Base-by-base conservation (phyloP, 2,888 invertebrate genomes). In the Aleiodes leptofemur region DNA sequence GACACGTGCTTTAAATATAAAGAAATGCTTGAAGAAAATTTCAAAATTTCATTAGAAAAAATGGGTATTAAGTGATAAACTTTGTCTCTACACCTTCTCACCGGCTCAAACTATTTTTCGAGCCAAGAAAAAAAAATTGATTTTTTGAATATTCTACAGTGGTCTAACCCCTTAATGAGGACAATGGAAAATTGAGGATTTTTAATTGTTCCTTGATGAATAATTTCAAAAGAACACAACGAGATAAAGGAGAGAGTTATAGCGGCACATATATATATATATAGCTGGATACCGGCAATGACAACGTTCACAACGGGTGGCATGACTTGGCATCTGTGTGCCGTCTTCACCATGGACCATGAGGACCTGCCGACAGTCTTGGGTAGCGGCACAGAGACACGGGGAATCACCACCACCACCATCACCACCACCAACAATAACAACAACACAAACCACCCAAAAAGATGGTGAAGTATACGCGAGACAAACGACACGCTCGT, bases 291-390 rank as follows among this genome's bases (percentile, higher is more conserved):
- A 76, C 70, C 77, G 78, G 78, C 86, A 89, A 89, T 88, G 88
- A 89, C 88, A 88, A 86, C 87, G 86, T 84, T 82, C 88, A 61
- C 88, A 82, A 81, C 88, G 81, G 88, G 88, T 83, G 85, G 86
- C 86, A 84, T 88, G 88, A 88, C 88, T 87, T 83, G 84, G 85
- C 86, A 85, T 79, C 81, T 77, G 69, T 66, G 79, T 76, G 79
- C 79, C 77, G 76, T 43, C 43, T 11, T 78, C 78, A 74, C 72
- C 72, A 59, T 57, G 53, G 38, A 51, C 56, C 70, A 72, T 64
- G 74, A 74, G 74, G 71, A 86, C 84, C 82, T 81, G 87, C 86
- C 87, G 87, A 87, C 87, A 86, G 85, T 81, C 82, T 77, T 76
- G 73, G 74, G 69, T 23, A 56, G 77, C 80, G 75, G 66, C 34